Conservation (phyloP, 2,888 invertebrate species). For the Catocala nupta region DNA sequence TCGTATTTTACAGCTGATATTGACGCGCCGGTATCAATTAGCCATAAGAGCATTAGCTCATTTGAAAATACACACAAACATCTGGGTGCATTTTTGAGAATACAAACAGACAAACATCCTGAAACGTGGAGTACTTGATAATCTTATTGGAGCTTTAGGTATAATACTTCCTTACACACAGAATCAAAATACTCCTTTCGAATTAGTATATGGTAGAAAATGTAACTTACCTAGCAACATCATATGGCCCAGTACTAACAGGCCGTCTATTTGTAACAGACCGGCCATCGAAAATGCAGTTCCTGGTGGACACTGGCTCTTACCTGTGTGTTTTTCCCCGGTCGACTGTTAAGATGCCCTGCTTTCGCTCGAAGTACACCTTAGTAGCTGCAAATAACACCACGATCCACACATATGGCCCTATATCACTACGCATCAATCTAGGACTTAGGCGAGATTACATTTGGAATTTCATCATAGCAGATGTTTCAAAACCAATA, state of each 20-base stretch:
- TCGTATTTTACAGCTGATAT: too few relatives aligned
- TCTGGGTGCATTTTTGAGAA: too few relatives aligned
- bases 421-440: constrained; percentile 16
- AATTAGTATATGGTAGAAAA: too few relatives aligned
- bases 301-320: background rate
- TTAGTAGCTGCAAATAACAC: constrained; percentile 60
- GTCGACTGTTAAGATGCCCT: constrained; percentile 1
- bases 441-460: constrained; percentile 20
- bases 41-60: too few relatives aligned
- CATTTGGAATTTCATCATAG: constrained; percentile 8
- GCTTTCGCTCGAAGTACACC: constrained; percentile 28
- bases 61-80: too few relatives aligned
- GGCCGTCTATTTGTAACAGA: background rate
- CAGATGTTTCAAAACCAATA: constrained; percentile 12
- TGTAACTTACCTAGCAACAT: too few relatives aligned
- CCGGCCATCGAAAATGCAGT: background rate
- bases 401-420: constrained; percentile 47
- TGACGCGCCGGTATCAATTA: too few relatives aligned
- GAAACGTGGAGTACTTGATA: too few relatives aligned
- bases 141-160: too few relatives aligned
- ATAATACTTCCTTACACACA: too few relatives aligned
- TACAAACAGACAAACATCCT: too few relatives aligned
- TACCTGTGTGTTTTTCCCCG: constrained; percentile 35
- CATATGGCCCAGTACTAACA: background rate
- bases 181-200: too few relatives aligned